Evolutionary conservation across 2,797 vertebrate species (phyloP).

Genomic region (Sebastes taczanowskii): DNA sequence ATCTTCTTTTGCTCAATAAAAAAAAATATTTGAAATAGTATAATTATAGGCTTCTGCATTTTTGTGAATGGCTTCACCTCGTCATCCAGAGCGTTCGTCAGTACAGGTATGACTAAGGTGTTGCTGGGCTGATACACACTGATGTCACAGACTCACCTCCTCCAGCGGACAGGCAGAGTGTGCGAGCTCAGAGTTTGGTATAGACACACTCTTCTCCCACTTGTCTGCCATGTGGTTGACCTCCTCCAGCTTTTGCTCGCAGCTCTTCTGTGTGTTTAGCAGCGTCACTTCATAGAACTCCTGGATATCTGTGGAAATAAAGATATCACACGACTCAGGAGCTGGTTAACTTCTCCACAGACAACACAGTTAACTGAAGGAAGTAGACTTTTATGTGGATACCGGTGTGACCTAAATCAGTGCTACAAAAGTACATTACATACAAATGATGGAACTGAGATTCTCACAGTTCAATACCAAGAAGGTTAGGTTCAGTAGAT

Average conservation of each 20-base stretch:
- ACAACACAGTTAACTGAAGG: background rate
- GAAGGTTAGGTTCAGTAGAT: too few relatives aligned
- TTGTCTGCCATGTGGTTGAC: conserved; percentile 90
- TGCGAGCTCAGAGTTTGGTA: conserved; percentile 51
- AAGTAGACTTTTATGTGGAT: too few relatives aligned
- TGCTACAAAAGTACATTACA: too few relatives aligned
- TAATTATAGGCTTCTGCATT: background rate
- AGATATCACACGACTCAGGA: conserved; percentile 14
- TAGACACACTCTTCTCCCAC: conserved; percentile 87
- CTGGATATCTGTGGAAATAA: conserved; percentile 90
- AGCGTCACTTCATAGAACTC: conserved; percentile 96
- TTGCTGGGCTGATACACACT: background rate
- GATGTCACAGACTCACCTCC: conserved; percentile 81
- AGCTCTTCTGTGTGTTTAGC: conserved; percentile 92
- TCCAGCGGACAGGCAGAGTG: conserved; percentile 73
- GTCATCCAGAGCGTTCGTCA: background rate
- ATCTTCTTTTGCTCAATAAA: too few relatives aligned
- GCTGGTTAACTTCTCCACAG: background rate
- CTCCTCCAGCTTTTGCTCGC: conserved; percentile 92
- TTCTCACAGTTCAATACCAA: too few relatives aligned
- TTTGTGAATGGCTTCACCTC: background rate
- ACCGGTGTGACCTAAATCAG: too few relatives aligned
- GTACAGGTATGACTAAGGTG: background rate
- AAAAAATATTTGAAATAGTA: too few relatives aligned
- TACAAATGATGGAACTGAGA: too few relatives aligned